Evolutionary conservation across 2,888 invertebrate species (phyloP).

Genomic region (Carterocephalus palaemon): DNA sequence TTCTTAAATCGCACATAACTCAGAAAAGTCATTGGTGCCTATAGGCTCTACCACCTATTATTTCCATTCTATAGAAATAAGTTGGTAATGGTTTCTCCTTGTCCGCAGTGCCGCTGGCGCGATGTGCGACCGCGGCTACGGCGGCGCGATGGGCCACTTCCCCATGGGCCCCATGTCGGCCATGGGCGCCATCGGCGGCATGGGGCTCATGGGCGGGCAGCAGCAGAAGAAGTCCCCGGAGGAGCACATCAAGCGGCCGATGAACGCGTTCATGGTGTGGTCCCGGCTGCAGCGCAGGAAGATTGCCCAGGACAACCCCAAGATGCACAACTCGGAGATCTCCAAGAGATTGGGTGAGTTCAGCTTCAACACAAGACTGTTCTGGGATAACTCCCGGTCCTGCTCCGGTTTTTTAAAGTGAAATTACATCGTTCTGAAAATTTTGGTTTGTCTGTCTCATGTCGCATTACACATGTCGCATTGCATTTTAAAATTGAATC

Average conservation of each 20-base stretch:
- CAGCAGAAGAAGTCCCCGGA: slow-evolving; percentile 81
- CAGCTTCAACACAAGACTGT: slow-evolving; percentile 3
- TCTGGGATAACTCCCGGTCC: slow-evolving; percentile 6
- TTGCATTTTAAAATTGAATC: too few species aligned
- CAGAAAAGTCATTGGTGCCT: too few species aligned
- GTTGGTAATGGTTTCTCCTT: too few species aligned
- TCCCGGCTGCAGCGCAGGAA: slow-evolving; percentile 94
- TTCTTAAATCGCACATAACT: too few species aligned
- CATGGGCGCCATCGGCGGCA: slow-evolving; percentile 72
- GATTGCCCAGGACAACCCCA: slow-evolving; percentile 98
- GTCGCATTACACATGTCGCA: too few species aligned
- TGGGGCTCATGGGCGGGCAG: slow-evolving; percentile 79
- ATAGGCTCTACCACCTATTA: too few species aligned
- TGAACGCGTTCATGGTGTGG: slow-evolving; percentile 99
- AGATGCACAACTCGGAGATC: slow-evolving; percentile 99
- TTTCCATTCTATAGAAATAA: too few species aligned
- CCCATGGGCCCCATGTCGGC: slow-evolving; percentile 76
- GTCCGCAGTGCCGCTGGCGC: slow-evolving; percentile 83
- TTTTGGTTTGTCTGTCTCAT: too few species aligned
- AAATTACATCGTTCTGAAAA: too few species aligned
- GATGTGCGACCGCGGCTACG: slow-evolving; percentile 84
- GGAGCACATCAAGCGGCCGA: slow-evolving; percentile 96
- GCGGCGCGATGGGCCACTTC: slow-evolving; percentile 79
- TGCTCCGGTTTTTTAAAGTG: too few species aligned
- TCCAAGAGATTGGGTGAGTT: slow-evolving; percentile 90